Evolutionary conservation across 2,797 vertebrate genomes (phyloP).

Genomic region (Poeciliopsis gracilis): DNA sequence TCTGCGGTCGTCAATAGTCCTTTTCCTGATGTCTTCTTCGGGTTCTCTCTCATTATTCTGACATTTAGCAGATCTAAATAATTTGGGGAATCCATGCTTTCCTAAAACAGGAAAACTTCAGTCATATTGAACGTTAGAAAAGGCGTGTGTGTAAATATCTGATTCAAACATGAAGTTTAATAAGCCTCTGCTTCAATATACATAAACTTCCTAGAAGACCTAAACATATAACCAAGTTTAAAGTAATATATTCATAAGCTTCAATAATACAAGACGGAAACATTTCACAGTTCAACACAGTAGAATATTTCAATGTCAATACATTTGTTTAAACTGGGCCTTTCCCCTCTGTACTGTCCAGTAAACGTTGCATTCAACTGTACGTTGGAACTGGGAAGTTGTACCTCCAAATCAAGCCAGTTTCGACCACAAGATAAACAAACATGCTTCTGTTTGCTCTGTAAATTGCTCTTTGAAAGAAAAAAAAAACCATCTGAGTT

Average conservation of each 20-base stretch:
- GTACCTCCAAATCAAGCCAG: background rate
- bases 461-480: background rate
- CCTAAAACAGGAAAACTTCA: background rate
- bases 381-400: background rate
- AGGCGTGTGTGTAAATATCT: background rate
- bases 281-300: background rate
- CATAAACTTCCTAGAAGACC: background rate
- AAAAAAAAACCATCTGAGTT: background rate
- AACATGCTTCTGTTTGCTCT: background rate
- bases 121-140: background rate
- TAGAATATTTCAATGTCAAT: background rate
- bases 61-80: background rate
- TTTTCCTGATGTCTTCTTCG: background rate
- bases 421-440: constrained; percentile 8
- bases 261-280: background rate
- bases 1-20: background rate
- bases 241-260: background rate
- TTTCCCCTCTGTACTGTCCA: background rate
- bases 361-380: background rate
- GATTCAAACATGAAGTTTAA: background rate
- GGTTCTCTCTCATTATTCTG: too few relatives aligned
- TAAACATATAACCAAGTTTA: background rate
- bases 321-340: background rate
- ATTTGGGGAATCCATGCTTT: background rate
- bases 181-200: background rate